These are phyloP conservation scores for Aquatica leii DNA, from an alignment of 2,888 invertebrate species.

Conservation along the genomic window DNA sequence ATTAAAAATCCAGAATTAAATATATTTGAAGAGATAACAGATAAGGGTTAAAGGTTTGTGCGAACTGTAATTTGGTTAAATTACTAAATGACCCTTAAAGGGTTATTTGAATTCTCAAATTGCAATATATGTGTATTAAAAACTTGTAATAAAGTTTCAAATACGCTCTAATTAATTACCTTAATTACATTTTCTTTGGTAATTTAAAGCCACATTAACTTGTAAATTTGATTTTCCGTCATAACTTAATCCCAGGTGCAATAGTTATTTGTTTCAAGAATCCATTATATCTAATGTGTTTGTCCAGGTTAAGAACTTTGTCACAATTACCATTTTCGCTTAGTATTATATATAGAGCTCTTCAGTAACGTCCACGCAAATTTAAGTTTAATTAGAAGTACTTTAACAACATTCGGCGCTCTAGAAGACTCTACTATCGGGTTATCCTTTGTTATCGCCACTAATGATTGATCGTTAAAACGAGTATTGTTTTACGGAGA, in stretches of 20 bases:
- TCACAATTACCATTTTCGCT: slow-evolving; percentile 40
- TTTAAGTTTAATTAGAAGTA: slow-evolving; percentile 6
- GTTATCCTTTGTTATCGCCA: no score
- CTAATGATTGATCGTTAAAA: no score
- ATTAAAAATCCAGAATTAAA: no score
- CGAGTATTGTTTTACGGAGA: no score
- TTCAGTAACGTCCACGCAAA: slow-evolving; percentile 38
- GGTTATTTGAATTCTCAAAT: not conserved
- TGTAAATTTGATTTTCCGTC: no score
- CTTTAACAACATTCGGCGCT: no score
- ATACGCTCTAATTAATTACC: no score
- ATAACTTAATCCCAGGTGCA: not conserved
- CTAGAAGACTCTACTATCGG: no score
- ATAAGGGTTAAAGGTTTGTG: not conserved
- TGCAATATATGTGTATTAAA: not conserved
- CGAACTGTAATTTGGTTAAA: not conserved
- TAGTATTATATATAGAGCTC: slow-evolving; percentile 39
- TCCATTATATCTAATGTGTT: slow-evolving; percentile 24
- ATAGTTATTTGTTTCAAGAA: slow-evolving; percentile 14
- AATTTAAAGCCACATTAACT: no score
- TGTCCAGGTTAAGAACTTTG: slow-evolving; percentile 19
- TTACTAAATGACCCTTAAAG: not conserved
- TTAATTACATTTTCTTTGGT: no score
- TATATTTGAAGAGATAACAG: not conserved
- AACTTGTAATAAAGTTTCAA: not conserved